Evolutionary conservation across 1,140 invertebrate species (phyloP), one percentile per base, ranked within the genome.

Genomic region (Leptinotarsa undecemlineata): DNA sequence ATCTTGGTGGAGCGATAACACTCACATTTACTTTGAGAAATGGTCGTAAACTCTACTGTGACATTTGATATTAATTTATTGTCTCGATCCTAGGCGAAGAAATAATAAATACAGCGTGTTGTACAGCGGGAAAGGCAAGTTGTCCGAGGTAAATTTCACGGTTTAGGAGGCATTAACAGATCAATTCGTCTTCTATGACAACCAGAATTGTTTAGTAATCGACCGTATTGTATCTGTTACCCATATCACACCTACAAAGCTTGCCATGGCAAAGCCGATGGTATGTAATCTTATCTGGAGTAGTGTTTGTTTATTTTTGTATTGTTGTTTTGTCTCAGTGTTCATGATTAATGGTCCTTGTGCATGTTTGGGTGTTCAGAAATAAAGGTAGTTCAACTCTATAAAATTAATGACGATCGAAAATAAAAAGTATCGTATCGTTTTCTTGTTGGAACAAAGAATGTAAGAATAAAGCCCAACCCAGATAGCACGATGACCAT

Each of bases 151-250:
- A 57, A 57, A 57, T 57, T 57, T 57, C n/a, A 57, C 51, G 51
- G 51, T 57, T 4, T 57, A 15, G 51, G 14, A 57, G 15, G 51
- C 51, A 57, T 57, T 57, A 15, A 57, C 51, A 57, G 51, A 57
- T 57, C 51, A 57, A 57, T 57, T 57, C 51, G 17, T 57, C 51
- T 57, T 57, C 51, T 57, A 57, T 57, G 51, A 57, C 51, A 57
- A 57, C 15, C 51, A 19, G 15, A 19, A 57, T 57, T 57, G 51
- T 57, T 57, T 17, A 57, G 51, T 57, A 57, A 57, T 57, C 51
- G 51, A 57, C 51, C 51, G 51, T 57, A 57, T 19, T 57, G n/a
- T 57, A 57, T 57, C 15, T 57, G 51, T 57, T 57, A 57, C n/a
- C 3, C 51, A 57, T 57, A 57, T 57, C 51, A 57, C 51, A 57